Evolutionary conservation across 1,140 invertebrate species (phyloP).

Genomic region (Drosophila quadrilineata): DNA sequence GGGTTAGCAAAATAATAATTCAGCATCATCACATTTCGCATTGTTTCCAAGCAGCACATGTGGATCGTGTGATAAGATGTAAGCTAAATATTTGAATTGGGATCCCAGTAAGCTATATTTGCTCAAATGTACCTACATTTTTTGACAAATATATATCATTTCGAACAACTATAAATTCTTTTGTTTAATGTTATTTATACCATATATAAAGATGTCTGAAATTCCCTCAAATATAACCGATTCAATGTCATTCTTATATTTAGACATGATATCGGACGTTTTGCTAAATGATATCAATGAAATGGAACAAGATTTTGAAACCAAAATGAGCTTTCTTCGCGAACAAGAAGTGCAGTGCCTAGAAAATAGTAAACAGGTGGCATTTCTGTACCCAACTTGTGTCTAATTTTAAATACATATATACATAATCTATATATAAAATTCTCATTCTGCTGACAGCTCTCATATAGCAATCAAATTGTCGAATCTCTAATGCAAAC

Average conservation of each 20-base stretch:
- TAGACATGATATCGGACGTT: slow-evolving; percentile 37
- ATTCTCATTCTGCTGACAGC: slow-evolving; percentile 3
- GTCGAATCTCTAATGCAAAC: slow-evolving; percentile 8
- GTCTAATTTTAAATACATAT: background rate
- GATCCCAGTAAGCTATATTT: too few relatives aligned
- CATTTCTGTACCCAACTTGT: background rate
- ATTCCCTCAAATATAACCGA: slow-evolving; percentile 5
- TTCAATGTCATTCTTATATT: slow-evolving; percentile 36
- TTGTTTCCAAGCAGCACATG: slow-evolving; percentile 24
- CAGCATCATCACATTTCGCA: slow-evolving; percentile 10
- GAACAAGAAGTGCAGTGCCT: slow-evolving; percentile 32
- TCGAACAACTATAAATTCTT: too few relatives aligned
- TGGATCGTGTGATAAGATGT: slow-evolving; percentile 15
- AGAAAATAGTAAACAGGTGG: slow-evolving; percentile 36
- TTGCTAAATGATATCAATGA: slow-evolving; percentile 32
- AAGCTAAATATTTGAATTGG: too few relatives aligned
- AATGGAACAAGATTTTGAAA: slow-evolving; percentile 30
- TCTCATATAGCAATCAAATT: background rate
- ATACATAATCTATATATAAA: background rate
- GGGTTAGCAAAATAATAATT: too few relatives aligned
- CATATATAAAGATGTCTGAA: background rate
- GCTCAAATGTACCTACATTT: too few relatives aligned
- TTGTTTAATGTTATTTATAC: background rate
- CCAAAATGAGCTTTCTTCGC: slow-evolving; percentile 32
- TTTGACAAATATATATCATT: too few relatives aligned